phyloP scores from a whole-genome alignment of 2,113 vertebrate genomes.

The Saiga tatarica region DNA sequence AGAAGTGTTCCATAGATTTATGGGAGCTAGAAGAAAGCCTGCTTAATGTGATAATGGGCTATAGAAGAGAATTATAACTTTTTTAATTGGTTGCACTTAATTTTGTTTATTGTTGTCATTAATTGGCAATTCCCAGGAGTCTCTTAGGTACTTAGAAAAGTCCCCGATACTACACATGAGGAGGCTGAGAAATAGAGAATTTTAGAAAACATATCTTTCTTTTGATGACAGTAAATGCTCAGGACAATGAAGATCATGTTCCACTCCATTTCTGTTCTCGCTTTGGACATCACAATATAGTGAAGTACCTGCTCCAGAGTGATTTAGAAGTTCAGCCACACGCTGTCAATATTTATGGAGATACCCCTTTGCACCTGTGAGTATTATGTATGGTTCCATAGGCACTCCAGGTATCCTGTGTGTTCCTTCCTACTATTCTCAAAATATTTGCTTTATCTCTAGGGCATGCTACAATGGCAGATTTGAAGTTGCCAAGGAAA shows the following conservation, averaged over 20 bases:
- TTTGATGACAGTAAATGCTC: slow-evolving; percentile 88
- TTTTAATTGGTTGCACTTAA: slow-evolving; percentile 43
- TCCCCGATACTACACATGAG: background rate
- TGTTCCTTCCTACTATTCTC: background rate
- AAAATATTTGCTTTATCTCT: slow-evolving; percentile 45
- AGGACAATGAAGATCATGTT: slow-evolving; percentile 93
- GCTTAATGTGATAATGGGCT: background rate
- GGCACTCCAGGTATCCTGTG: rapidly evolving
- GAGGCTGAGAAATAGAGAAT: background rate
- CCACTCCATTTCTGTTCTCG: slow-evolving; percentile 95
- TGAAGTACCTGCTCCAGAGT: slow-evolving; percentile 89
- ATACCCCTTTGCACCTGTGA: slow-evolving; percentile 94
- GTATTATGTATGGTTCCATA: background rate
- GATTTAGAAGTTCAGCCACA: slow-evolving; percentile 89
- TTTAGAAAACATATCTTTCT: background rate
- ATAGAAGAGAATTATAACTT: slow-evolving; percentile 9
- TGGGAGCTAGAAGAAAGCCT: background rate
- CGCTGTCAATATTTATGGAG: slow-evolving; percentile 94
- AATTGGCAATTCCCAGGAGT: slow-evolving; percentile 32
- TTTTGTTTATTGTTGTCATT: slow-evolving; percentile 44
- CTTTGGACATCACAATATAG: slow-evolving; percentile 90
- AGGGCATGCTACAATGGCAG: slow-evolving; percentile 95
- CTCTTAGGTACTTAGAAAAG: background rate
- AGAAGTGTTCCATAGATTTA: background rate
- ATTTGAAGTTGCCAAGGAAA: slow-evolving; percentile 89